Evolutionary conservation across 2,113 vertebrate genomes (phyloP).

Genomic region (Entomyzon cyanotis): DNA sequence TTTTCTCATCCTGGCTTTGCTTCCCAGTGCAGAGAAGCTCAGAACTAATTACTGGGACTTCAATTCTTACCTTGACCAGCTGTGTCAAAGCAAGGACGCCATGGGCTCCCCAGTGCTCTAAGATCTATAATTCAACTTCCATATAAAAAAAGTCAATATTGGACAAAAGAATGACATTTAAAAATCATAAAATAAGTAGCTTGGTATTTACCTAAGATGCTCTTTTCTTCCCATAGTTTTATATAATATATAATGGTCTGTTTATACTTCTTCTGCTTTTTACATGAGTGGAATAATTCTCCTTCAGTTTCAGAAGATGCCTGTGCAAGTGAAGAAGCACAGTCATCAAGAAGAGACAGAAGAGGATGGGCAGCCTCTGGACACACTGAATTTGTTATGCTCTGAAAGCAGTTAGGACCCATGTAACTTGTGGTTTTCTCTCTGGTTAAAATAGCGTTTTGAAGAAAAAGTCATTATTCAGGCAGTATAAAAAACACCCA

Average conservation of each 20-base stretch:
- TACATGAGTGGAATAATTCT: constrained; percentile 24
- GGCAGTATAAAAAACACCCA: background rate
- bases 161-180: constrained; percentile 81
- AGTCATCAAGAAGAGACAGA: background rate
- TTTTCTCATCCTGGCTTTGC: constrained; percentile 30
- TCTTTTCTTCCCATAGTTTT: constrained; percentile 65
- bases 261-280: constrained; percentile 59
- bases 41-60: constrained; percentile 70
- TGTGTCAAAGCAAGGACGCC: constrained; percentile 54
- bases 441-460: background rate
- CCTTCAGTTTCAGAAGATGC: background rate
- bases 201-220: constrained; percentile 77
- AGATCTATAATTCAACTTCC: constrained; percentile 78
- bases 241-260: constrained; percentile 27
- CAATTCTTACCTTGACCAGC: constrained; percentile 65
- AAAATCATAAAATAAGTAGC: constrained; percentile 80
- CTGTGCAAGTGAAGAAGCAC: background rate
- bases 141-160: constrained; percentile 81
- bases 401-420: background rate
- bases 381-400: background rate
- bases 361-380: background rate
- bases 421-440: background rate
- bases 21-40: background rate
- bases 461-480: background rate
- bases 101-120: constrained; percentile 48